Percentiles rank a stretch among this genome's conserved stretches.
Evolutionary conservation across 2,797 vertebrate genomes (phyloP).

Genomic region (Zonotrichia albicollis): DNA sequence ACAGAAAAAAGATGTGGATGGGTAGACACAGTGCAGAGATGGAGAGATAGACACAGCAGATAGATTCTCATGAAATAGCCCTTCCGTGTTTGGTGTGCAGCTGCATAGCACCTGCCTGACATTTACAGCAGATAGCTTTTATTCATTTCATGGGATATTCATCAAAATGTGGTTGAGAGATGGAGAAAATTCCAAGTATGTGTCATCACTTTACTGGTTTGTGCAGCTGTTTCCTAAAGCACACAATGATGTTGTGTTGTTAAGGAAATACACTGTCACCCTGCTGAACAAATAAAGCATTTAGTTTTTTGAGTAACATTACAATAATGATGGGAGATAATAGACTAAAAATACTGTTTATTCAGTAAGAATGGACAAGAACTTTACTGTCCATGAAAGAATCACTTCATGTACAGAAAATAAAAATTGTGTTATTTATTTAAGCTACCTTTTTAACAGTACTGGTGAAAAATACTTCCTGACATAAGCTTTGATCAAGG

Average conservation of each 20-base stretch:
- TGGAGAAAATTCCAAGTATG: constrained; percentile 77
- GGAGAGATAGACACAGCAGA: constrained; percentile 37
- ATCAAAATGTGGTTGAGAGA: constrained; percentile 71
- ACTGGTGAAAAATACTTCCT: constrained; percentile 18
- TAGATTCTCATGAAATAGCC: constrained; percentile 65
- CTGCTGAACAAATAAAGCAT: constrained; percentile 73
- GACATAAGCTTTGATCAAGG: background rate
- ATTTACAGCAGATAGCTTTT: constrained; percentile 74
- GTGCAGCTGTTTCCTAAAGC: constrained; percentile 75
- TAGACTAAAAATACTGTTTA: constrained; percentile 67
- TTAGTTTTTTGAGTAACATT: constrained; percentile 70
- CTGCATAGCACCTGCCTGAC: constrained; percentile 72
- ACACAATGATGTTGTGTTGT: constrained; percentile 74
- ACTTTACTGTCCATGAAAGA: constrained; percentile 55
- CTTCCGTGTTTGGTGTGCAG: constrained; percentile 65
- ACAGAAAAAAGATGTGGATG: constrained; percentile 42
- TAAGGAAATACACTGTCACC: constrained; percentile 72
- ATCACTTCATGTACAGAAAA: constrained; percentile 38
- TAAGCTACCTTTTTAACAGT: constrained; percentile 47
- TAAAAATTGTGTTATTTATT: constrained; percentile 18
- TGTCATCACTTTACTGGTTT: constrained; percentile 73
- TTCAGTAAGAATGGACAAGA: constrained; percentile 67
- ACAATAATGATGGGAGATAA: constrained; percentile 72
- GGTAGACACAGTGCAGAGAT: constrained; percentile 9
- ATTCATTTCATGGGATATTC: constrained; percentile 76